phyloP scores from a whole-genome alignment of 2,888 invertebrate species.

The Drosophila kuntzei region DNA sequence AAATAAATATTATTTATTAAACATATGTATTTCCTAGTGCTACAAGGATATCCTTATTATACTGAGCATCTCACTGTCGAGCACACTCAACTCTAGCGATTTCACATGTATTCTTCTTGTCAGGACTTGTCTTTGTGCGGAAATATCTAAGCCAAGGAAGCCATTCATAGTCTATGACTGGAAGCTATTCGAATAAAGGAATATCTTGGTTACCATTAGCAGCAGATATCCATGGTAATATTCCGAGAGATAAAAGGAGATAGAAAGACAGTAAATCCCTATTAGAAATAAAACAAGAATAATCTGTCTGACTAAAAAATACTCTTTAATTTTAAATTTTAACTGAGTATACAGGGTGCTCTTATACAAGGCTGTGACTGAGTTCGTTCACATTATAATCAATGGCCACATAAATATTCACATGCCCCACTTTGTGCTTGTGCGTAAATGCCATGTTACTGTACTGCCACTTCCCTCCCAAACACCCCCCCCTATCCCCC shows the following conservation, averaged over 20 bases:
- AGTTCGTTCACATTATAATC: constrained; percentile 67
- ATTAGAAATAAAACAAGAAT: background rate
- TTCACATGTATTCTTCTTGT: background rate
- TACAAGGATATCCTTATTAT: too few species aligned
- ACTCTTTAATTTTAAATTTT: background rate
- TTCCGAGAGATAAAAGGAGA: background rate
- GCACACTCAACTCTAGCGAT: background rate
- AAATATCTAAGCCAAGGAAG: background rate
- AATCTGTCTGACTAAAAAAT: background rate
- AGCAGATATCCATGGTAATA: background rate
- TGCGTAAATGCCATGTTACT: constrained; percentile 50
- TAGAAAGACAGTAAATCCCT: background rate
- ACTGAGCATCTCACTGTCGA: background rate
- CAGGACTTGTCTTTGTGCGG: background rate
- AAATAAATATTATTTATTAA: too few species aligned
- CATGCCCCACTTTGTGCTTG: constrained; percentile 62
- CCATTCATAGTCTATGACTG: background rate
- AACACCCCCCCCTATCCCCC: background rate
- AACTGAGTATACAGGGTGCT: background rate
- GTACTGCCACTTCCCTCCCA: constrained; percentile 1
- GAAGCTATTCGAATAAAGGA: background rate
- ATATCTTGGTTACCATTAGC: background rate
- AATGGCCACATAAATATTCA: constrained; percentile 70
- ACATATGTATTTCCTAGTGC: too few species aligned
- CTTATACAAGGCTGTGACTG: constrained; percentile 1